Base-by-base conservation (phyloP, 2,113 vertebrate species). In the Pomatorhinus ruficollis region DNA sequence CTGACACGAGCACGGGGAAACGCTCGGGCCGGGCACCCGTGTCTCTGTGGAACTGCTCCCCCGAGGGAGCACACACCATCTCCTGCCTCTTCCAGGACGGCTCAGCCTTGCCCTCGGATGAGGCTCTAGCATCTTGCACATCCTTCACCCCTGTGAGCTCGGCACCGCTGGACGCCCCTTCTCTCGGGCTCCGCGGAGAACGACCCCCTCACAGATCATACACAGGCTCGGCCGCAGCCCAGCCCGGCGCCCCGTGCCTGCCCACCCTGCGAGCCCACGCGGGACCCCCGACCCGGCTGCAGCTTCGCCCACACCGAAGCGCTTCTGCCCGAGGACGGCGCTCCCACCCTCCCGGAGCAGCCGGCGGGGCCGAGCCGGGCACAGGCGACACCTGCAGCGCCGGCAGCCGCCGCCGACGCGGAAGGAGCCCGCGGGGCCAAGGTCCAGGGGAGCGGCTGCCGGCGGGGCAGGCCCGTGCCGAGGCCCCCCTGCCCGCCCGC, bases 21-120 rank as follows among this genome's bases (percentile, higher is more conserved):
- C 1, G 6, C 23, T 20, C 2, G 15, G 53, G 68, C 23, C 1
- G 2, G 23, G 33, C 37, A 4, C 22, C 18, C 0, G 0, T 0
- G 4, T 10, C 1, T 7, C 1, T 1, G 5, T 27, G 5, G 33
- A 0, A 16, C 17, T 5, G 2, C 54, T 16, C 22, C 4, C 9
- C 20, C 9, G 2, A 17, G 16, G 10, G 28, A 42, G 56, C 28
- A 7, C n/a, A 0, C 21, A 17, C 6, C 5, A 1, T 0, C 39
- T 18, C 30, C 0, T 3, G 53, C 39, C 24, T 39, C 56, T 21
- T 16, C 45, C 5, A 8, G 24, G 24, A 6, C 0, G 9, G 53
- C 53, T 31, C 44, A 9, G 66, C 57, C 66, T 28, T 3, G 30
- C 13, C 0, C 24, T 25, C 1, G 0, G 28, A 6, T 1, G 22